Evolutionary conservation across 2,113 vertebrate genomes (phyloP), one percentile per base, ranked within the genome.

Genomic region (Todiramphus saurophagus): DNA sequence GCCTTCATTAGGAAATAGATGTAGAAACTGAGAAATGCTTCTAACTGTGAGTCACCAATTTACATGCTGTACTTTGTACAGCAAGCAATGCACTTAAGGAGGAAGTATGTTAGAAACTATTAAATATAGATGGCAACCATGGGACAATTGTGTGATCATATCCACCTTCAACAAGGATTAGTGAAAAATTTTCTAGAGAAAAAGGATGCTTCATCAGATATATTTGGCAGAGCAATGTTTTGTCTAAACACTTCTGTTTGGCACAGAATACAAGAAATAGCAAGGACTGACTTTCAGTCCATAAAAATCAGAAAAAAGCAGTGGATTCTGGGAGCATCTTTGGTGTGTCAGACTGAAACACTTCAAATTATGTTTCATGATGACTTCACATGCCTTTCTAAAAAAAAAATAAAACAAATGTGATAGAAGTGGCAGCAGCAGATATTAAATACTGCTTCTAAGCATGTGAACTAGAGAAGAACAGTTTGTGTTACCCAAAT

Each of bases 1-100:
- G 75, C 62, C 77, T 83, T 90, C 37, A 8, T 77, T 86, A 86
- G 84, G 63, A 94, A 96, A 80, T 87, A 91, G 72, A 88, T 41
- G 43, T 11, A 88, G 90, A 92, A 91, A 48, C 24, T 0, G 1
- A 27, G 28, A 90, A 93, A 72, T 33, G 19, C 80, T 51, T 69
- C 63, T 75, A 83, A 53, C 63, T 7, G 0, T 93, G 89, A 97
- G 91, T 96, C 95, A 95, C 80, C 68, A n/a, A 46, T 74, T 89
- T 83, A 59, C 7, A 1, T 68, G 85, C 82, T 87, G 74, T 53
- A 77, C 59, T 92, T 77, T 23, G 75, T 58, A 53, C n/a, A 80
- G 92, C 72, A 70, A 35, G 68, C 41, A 66, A 55, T 2, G 46
- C 80, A 80, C 63, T 80, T 9, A 78, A 68, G 72, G 76, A 89